Evolutionary conservation across 1,140 invertebrate genomes (phyloP).

Genomic region (Drosophila subpulchrella): DNA sequence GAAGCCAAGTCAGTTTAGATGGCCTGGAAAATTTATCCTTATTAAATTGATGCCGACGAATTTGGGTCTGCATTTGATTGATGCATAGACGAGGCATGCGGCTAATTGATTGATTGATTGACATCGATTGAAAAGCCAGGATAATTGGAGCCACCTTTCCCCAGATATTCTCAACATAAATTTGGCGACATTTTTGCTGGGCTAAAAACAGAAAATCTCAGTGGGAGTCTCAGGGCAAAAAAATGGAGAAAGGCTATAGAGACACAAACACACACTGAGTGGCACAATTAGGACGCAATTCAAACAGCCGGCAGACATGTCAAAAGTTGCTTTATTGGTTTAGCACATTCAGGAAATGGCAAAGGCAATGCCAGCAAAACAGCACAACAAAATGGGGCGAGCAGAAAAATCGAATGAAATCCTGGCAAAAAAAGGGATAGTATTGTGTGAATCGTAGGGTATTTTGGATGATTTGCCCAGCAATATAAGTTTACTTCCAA

Average conservation of each 20-base stretch:
- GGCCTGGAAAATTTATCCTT: conserved; percentile 57
- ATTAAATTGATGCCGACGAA: conserved; percentile 45
- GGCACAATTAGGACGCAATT: conserved; percentile 64
- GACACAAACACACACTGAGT: conserved; percentile 35
- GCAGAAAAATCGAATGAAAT: conserved; percentile 25
- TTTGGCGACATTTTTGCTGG: conserved; percentile 8
- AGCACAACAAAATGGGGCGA: conserved; percentile 12
- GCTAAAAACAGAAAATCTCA: conserved; percentile 9
- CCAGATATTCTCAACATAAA: neutral
- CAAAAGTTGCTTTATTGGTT: conserved; percentile 77
- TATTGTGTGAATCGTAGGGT: neutral
- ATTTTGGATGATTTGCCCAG: neutral
- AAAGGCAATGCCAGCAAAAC: conserved; percentile 40
- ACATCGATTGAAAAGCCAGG: conserved; percentile 27
- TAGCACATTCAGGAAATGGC: conserved; percentile 67
- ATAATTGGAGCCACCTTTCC: conserved; percentile 31
- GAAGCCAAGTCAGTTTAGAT: conserved; percentile 16
- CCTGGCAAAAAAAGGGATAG: conserved; percentile 4
- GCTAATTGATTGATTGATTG: conserved; percentile 58
- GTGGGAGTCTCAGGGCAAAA: neutral
- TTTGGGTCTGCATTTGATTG: conserved; percentile 63
- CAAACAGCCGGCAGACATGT: conserved; percentile 63
- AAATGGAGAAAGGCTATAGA: conserved; percentile 2
- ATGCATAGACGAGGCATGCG: conserved; percentile 38
- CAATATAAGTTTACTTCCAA: neutral